A percentile compares a stretch with the other conserved stretches of the same genome.
phyloP scores from a whole-genome alignment of 2,797 vertebrate species.

The Acrossocheilus wenchowensis region DNA sequence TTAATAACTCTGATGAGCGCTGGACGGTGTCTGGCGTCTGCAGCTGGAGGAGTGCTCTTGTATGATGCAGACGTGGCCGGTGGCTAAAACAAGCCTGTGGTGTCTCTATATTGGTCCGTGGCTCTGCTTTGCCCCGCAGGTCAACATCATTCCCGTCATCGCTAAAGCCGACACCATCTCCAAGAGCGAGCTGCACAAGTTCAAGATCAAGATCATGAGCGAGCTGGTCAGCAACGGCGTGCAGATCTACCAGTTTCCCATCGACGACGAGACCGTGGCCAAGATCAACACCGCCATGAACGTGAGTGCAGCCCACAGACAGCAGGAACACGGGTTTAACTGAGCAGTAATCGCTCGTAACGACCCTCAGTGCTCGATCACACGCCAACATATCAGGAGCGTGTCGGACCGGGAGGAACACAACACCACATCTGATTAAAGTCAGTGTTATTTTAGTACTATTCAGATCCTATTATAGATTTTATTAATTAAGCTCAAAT shows the following conservation, averaged over 20 bases:
- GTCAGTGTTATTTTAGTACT: no score
- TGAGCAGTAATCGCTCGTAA: neutral
- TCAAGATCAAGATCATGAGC: constrained; percentile 95
- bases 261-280: constrained; percentile 90
- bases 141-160: constrained; percentile 97
- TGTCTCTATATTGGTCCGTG: neutral
- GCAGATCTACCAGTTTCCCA: constrained; percentile 94
- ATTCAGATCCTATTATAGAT: no score
- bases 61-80: no score
- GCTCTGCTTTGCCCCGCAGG: constrained; percentile 73
- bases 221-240: constrained; percentile 91
- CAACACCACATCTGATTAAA: neutral
- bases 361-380: no score
- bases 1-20: no score
- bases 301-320: constrained; percentile 75
- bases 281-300: constrained; percentile 92
- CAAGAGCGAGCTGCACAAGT: constrained; percentile 92
- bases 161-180: constrained; percentile 96
- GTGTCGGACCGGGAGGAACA: neutral
- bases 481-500: no score
- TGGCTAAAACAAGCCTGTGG: neutral
- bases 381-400: neutral
- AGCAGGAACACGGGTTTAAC: no score
- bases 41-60: neutral
- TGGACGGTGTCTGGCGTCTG: neutral